Percentiles rank a stretch among this genome's conserved stretches.
phyloP scores from a whole-genome alignment of 2,888 invertebrate genomes.

The Orthosia gracilis region DNA sequence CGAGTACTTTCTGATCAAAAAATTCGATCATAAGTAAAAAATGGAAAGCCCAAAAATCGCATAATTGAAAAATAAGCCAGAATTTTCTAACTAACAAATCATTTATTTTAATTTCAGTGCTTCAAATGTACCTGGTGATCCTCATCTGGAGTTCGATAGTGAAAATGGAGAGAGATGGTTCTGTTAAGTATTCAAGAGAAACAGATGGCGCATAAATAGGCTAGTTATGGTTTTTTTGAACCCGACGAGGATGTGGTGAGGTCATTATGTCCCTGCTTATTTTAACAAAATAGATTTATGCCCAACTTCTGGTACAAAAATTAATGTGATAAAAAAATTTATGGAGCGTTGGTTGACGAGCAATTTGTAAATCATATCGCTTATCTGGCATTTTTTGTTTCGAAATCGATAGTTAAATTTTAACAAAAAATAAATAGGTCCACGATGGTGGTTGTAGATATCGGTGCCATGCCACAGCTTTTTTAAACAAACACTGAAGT shows the following conservation, averaged over 20 bases:
- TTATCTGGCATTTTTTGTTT: background rate
- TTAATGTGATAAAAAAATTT: too few relatives aligned
- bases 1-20: too few relatives aligned
- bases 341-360: background rate
- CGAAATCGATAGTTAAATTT: background rate
- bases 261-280: background rate
- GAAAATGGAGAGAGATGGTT: conserved; percentile 87
- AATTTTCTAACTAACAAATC: too few relatives aligned
- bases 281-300: background rate
- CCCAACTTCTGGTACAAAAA: background rate
- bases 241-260: background rate
- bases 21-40: too few relatives aligned
- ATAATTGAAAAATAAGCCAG: too few relatives aligned
- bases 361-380: background rate
- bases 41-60: too few relatives aligned
- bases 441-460: background rate
- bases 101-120: conserved; percentile 76
- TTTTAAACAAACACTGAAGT: background rate
- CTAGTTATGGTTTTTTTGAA: background rate
- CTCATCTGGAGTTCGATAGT: conserved; percentile 88
- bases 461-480: too few relatives aligned
- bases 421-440: background rate
- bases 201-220: conserved; percentile 74
- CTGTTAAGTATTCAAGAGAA: conserved; percentile 87
- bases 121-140: conserved; percentile 87